Conservation (phyloP, 2,113 vertebrate genomes). For the Prunella himalayana region DNA sequence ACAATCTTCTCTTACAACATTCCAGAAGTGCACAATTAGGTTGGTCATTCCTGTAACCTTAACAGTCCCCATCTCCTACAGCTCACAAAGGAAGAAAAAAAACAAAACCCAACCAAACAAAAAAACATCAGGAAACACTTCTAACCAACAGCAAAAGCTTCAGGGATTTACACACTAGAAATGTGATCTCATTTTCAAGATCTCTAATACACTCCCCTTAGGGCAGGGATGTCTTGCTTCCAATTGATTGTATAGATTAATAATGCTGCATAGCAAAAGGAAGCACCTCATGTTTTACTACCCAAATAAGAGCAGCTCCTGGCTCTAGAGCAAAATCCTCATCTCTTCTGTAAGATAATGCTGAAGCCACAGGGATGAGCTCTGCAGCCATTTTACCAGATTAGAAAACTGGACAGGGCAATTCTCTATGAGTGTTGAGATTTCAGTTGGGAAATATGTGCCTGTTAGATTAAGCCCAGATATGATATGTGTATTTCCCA, state of each 20-base stretch:
- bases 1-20: background rate
- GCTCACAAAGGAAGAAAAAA: background rate
- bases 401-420: background rate
- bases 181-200: background rate
- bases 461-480: background rate
- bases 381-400: background rate
- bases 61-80: background rate
- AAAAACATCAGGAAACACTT: background rate
- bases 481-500: background rate
- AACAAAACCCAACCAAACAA: background rate
- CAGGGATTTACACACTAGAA: background rate
- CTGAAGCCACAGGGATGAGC: background rate
- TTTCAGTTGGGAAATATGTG: background rate
- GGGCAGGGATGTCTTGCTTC: background rate
- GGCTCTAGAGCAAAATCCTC: background rate
- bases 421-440: background rate
- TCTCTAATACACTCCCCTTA: background rate
- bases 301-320: background rate
- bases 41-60: background rate
- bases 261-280: background rate
- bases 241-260: background rate
- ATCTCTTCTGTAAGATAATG: background rate
- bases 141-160: background rate
- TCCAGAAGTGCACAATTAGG: background rate
- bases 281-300: background rate